Evolutionary conservation across 2,888 invertebrate genomes (phyloP).

Genomic region (Argyresthia goedartella): DNA sequence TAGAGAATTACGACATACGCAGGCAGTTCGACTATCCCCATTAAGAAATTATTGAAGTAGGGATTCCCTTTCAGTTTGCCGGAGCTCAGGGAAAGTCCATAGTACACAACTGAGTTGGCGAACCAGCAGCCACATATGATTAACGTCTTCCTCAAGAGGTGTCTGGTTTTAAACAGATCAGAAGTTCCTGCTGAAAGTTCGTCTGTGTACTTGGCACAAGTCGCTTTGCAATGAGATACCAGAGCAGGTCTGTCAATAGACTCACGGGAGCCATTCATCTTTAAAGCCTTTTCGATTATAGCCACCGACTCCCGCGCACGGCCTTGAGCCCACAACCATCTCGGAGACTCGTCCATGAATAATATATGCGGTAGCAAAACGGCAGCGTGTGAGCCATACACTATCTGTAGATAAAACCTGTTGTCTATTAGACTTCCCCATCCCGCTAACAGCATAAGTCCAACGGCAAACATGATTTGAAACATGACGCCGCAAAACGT

Average conservation of each 20-base stretch:
- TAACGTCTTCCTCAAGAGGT: slow-evolving; percentile 80
- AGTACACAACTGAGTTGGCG: slow-evolving; percentile 88
- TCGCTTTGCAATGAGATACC: slow-evolving; percentile 73
- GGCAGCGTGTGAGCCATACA: slow-evolving; percentile 81
- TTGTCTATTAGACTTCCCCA: slow-evolving; percentile 86
- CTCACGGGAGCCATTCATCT: slow-evolving; percentile 75
- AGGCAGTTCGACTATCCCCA: slow-evolving; percentile 85
- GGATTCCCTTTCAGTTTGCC: slow-evolving; percentile 86
- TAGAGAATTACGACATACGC: slow-evolving; percentile 81
- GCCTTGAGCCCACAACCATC: slow-evolving; percentile 91
- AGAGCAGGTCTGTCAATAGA: slow-evolving; percentile 74
- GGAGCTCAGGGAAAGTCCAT: slow-evolving; percentile 85
- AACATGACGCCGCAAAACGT: slow-evolving; percentile 86
- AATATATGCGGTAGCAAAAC: slow-evolving; percentile 84
- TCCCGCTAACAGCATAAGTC: slow-evolving; percentile 84
- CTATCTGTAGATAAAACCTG: slow-evolving; percentile 79
- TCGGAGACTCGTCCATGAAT: slow-evolving; percentile 88
- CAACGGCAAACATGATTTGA: slow-evolving; percentile 83
- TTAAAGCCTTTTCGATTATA: slow-evolving; percentile 80
- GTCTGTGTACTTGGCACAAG: slow-evolving; percentile 52
- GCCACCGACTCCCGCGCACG: slow-evolving; percentile 79
- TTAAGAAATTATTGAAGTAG: slow-evolving; percentile 82
- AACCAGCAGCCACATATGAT: slow-evolving; percentile 90
- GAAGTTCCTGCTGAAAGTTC: slow-evolving; percentile 71
- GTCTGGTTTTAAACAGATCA: slow-evolving; percentile 84